Percentiles rank a stretch among this genome's conserved stretches.
These are phyloP conservation scores for Tetropium fuscum DNA, from an alignment of 2,888 invertebrate species.

Conservation along the genomic window DNA sequence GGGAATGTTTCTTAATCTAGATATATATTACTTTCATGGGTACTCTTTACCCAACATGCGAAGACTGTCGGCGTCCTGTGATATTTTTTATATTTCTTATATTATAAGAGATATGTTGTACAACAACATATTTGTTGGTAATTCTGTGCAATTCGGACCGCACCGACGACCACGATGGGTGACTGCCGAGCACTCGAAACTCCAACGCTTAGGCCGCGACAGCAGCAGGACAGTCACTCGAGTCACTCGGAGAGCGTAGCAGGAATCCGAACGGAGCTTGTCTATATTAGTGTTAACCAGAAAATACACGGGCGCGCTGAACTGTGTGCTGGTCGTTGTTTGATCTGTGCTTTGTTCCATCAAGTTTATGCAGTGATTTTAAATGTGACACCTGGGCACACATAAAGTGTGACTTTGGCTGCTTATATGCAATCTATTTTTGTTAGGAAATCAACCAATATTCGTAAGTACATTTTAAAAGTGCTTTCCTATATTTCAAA, in stretches of 20 bases:
- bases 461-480: constrained; percentile 47
- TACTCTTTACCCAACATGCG: too few relatives aligned
- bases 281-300: too few relatives aligned
- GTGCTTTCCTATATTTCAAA: too few relatives aligned
- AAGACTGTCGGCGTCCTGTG: too few relatives aligned
- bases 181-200: constrained; percentile 31
- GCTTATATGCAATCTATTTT: constrained; percentile 58
- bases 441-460: constrained; percentile 49
- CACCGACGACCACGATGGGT: constrained; percentile 23
- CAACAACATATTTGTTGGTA: too few relatives aligned
- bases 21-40: too few relatives aligned
- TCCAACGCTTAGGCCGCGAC: constrained; percentile 32
- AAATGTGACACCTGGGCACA: constrained; percentile 17
- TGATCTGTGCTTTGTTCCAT: constrained; percentile 5
- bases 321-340: constrained; percentile 13
- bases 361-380: constrained; percentile 16
- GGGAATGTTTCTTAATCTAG: too few relatives aligned
- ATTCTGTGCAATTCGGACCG: constrained; percentile 23
- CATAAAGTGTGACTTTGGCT: constrained; percentile 19
- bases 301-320: constrained; percentile 22
- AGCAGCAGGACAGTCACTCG: constrained; percentile 32
- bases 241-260: constrained; percentile 29
- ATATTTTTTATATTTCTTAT: too few relatives aligned
- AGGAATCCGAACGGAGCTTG: constrained; percentile 17
- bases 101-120: too few relatives aligned